Base-by-base conservation (phyloP, 2,888 invertebrate genomes). In the Athetis lepigone region DNA sequence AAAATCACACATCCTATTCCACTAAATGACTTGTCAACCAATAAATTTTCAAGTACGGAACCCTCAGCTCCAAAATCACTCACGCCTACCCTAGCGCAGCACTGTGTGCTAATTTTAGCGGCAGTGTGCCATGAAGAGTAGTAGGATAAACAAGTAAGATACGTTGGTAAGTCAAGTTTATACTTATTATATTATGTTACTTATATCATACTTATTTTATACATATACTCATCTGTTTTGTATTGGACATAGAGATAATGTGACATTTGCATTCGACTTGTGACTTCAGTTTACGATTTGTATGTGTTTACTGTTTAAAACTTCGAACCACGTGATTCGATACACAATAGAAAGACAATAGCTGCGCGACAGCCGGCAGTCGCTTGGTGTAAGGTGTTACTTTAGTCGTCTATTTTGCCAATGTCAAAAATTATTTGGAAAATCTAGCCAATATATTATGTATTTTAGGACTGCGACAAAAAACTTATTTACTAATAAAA, bases 191-290 rank as follows among this genome's bases (percentile, higher is more conserved):
- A n/a, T n/a, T n/a, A n/a, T n/a, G n/a, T n/a, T 60, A 46, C 2
- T 80, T 83, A 81, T 82, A 79, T 85, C 83, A 84, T 77, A 65
- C 23, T 69, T 77, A 75, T 74, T 47, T 39, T 52, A 42, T 70
- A 42, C n/a, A 25, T 45, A 18, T 13, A 18, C 5, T n/a, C 11
- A n/a, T 37, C 4, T 29, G n/a, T 21, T 46, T 37, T 5, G 21
- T 54, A 25, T 11, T 1, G 9, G 16, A 46, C 72, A 42, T 33
- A 51, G 29, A 71, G 52, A 67, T 65, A 65, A 27, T 21, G 39
- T 51, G 23, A 46, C n/a, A 36, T 51, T 43, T 42, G 50, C 37
- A 39, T 39, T 8, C 8, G 8, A 23, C 18, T 58, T 43, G 8
- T 18, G 25, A 33, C 33, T 19, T 45, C 25, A 33, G 4, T 29